Evolutionary conservation across 1,140 invertebrate species (phyloP).

Genomic region (Drosophila bocki): DNA sequence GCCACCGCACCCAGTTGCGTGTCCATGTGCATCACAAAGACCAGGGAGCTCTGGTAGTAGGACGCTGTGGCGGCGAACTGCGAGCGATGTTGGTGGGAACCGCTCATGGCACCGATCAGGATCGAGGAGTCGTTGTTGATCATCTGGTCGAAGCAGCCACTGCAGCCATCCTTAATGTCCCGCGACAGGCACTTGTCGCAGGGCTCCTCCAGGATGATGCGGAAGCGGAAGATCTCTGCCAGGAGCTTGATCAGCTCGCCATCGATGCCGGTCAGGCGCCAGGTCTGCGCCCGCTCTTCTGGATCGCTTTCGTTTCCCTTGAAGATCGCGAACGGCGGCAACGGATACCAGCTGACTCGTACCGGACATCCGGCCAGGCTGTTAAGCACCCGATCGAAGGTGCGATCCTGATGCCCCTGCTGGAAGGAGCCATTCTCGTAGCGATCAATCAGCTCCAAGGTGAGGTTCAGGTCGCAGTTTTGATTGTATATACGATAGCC

Average conservation of each 20-base stretch:
- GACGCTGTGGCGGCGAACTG: conserved; percentile 46
- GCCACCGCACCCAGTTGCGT: conserved; percentile 36
- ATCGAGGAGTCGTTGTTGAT: conserved; percentile 31
- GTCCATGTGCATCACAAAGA: conserved; percentile 60
- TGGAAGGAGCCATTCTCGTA: conserved; percentile 28
- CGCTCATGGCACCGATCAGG: conserved; percentile 65
- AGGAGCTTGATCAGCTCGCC: conserved; percentile 60
- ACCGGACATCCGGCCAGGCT: conserved; percentile 54
- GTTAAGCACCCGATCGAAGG: conserved; percentile 37
- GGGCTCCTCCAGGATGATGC: conserved; percentile 45
- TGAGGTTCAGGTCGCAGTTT: conserved; percentile 29
- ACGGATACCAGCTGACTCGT: conserved; percentile 54
- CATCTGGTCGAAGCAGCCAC: conserved; percentile 55
- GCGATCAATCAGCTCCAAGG: conserved; percentile 27
- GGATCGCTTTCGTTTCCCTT: conserved; percentile 38
- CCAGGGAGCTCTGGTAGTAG: conserved; percentile 63
- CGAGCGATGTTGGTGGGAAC: conserved; percentile 48
- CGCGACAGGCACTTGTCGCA: conserved; percentile 33
- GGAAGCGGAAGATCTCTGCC: conserved; percentile 49
- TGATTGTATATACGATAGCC: conserved; percentile 44
- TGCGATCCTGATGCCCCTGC: neutral
- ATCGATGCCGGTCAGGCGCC: conserved; percentile 59
- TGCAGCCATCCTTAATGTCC: conserved; percentile 12
- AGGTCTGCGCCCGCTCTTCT: conserved; percentile 19
- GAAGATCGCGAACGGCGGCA: conserved; percentile 59